These are phyloP conservation scores for Hydrophis major DNA, from an alignment of 2,797 vertebrate genomes.

Conservation along the genomic window DNA sequence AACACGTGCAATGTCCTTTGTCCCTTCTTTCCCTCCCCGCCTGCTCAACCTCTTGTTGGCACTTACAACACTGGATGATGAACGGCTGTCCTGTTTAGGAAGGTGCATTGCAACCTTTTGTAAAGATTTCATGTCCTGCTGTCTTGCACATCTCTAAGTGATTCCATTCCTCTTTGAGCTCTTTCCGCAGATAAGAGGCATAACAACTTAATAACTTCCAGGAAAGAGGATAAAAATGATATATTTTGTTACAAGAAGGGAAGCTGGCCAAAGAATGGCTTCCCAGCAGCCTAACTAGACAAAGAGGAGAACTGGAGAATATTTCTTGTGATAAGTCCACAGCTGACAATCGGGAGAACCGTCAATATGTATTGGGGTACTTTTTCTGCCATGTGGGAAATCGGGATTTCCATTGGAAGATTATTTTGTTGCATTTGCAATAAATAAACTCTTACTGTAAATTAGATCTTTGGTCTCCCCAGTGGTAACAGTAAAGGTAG, in stretches of 20 bases:
- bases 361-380: neutral
- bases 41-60: neutral
- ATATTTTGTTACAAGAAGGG: neutral
- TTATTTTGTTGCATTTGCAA: neutral
- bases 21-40: neutral
- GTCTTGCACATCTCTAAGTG: neutral
- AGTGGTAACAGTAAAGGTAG: neutral
- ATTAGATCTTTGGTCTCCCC: neutral
- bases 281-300: neutral
- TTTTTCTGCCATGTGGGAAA: neutral
- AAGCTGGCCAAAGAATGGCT: neutral
- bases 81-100: neutral
- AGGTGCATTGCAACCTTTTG: neutral
- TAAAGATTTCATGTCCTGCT: neutral
- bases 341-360: constrained; percentile 1
- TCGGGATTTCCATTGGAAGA: neutral
- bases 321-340: neutral
- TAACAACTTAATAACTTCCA: neutral
- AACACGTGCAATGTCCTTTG: neutral
- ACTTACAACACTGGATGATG: too few species aligned
- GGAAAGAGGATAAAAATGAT: neutral
- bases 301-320: neutral
- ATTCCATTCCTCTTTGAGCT: neutral
- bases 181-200: neutral
- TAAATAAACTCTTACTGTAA: neutral